Base-by-base conservation (phyloP, 2,113 vertebrate genomes). In the Malurus cyaneus region DNA sequence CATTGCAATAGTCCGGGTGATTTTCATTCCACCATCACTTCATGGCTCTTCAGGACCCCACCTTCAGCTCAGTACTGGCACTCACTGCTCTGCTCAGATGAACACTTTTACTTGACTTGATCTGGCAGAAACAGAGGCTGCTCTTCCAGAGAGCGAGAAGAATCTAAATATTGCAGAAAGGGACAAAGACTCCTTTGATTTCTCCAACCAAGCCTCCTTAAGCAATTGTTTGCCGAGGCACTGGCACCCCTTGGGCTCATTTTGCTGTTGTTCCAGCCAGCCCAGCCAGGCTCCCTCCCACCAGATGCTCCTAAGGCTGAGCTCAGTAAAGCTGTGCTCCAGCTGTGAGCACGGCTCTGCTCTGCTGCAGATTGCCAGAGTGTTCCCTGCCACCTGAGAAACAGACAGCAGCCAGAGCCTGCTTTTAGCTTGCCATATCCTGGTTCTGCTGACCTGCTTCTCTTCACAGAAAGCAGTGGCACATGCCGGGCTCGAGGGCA, bases 271-370 rank as follows among this genome's bases (percentile, higher is more conserved):
- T 21, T 71, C 34, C 11, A 8, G 42, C 64, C 5, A 0, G 57
- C 57, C 54, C 12, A 0, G 11, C 3, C 20, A 23, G 47, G 41
- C 47, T 80, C 60, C 59, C 50, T 89, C 69, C 60, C 32, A 9
- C 49, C 3, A 0, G 72, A 42, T 52, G 67, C 66, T 92, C 32
- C 0, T 36, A 64, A 1, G 31, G 41, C 44, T 18, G 52, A 64
- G 74, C 74, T 64, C 84, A 18, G 89, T 23, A 26, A 21, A 92
- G 91, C 54, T 86, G 96, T 70, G 94, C 20, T 44, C 89, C 94
- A 94, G 89, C 93, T 91, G 92, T 54, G 70, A 87, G 77, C 67
- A 29, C 13, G 2, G 4, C 2, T 54, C 61, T 85, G 54, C 60
- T 84, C 46, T 50, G 50, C 76, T 77, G 23, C 52, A 62, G 20